These are phyloP conservation scores for Cydia pomonella DNA, from an alignment of 1,140 invertebrate species.

Conservation along the genomic window DNA sequence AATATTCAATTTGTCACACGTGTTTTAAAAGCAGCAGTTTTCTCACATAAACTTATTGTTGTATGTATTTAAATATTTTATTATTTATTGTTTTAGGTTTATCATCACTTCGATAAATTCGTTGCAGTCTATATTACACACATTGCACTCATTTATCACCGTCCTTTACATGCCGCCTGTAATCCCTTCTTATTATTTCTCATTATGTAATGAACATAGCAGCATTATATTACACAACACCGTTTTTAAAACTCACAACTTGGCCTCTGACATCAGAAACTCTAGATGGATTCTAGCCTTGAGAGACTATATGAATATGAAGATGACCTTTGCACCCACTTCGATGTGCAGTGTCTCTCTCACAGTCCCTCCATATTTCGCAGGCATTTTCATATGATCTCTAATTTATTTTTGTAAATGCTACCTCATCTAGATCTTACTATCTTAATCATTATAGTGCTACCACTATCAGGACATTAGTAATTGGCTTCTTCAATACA, in stretches of 20 bases:
- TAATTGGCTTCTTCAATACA: background rate
- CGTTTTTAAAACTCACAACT: constrained; percentile 44
- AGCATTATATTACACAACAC: constrained; percentile 47
- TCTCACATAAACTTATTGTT: constrained; percentile 37
- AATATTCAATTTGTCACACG: background rate
- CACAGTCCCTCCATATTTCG: constrained; percentile 67
- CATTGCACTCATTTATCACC: constrained; percentile 56
- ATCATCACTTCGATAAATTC: constrained; percentile 65
- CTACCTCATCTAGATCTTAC: constrained; percentile 14
- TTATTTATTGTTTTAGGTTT: constrained; percentile 78
- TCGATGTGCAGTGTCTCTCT: constrained; percentile 71
- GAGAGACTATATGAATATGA: constrained; percentile 71
- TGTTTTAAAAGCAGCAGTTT: constrained; percentile 21
- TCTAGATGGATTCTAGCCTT: constrained; percentile 65
- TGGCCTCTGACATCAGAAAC: constrained; percentile 47
- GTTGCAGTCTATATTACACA: constrained; percentile 59
- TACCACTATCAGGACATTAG: constrained; percentile 16
- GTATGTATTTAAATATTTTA: constrained; percentile 45
- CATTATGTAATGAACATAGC: constrained; percentile 52
- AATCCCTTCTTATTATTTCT: constrained; percentile 52
- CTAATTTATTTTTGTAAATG: constrained; percentile 21
- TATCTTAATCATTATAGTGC: constrained; percentile 12
- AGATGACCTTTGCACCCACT: constrained; percentile 71
- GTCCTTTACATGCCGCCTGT: constrained; percentile 54
- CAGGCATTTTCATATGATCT: constrained; percentile 65